Conservation (phyloP, 2,113 vertebrate genomes). For the Hassar affinis region DNA sequence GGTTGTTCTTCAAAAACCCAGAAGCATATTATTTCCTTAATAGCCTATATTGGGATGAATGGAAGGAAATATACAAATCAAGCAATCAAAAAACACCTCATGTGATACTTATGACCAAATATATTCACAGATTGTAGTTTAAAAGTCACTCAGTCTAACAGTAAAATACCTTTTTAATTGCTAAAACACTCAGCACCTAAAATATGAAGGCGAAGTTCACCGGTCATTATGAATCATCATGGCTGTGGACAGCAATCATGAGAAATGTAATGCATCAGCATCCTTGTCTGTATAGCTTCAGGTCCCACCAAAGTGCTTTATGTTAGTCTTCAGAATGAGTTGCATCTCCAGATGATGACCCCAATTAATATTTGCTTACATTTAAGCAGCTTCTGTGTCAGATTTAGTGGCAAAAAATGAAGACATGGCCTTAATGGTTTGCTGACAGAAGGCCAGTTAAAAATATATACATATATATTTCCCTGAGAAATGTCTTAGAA, state of each 20-base stretch:
- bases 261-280: constrained; percentile 55
- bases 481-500: constrained; percentile 66
- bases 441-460: constrained; percentile 71
- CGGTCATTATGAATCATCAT: constrained; percentile 41
- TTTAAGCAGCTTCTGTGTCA: constrained; percentile 67
- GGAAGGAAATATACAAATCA: not conserved
- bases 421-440: constrained; percentile 70
- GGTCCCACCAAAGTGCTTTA: constrained; percentile 55
- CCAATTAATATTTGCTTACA: constrained; percentile 74
- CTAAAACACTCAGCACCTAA: constrained; percentile 50
- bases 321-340: constrained; percentile 64
- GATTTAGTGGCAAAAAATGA: constrained; percentile 68
- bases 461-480: constrained; percentile 67
- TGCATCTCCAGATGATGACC: constrained; percentile 68
- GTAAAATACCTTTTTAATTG: constrained; percentile 38
- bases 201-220: constrained; percentile 43
- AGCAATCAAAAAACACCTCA: not conserved
- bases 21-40: not conserved
- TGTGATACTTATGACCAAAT: not conserved
- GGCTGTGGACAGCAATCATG: constrained; percentile 49
- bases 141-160: constrained; percentile 10
- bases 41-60: not conserved
- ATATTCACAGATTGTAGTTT: constrained; percentile 11
- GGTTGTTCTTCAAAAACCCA: constrained; percentile 47
- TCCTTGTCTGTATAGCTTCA: constrained; percentile 55